Base-by-base conservation (phyloP, 2,888 invertebrate genomes). In the Epinotia bilunana region DNA sequence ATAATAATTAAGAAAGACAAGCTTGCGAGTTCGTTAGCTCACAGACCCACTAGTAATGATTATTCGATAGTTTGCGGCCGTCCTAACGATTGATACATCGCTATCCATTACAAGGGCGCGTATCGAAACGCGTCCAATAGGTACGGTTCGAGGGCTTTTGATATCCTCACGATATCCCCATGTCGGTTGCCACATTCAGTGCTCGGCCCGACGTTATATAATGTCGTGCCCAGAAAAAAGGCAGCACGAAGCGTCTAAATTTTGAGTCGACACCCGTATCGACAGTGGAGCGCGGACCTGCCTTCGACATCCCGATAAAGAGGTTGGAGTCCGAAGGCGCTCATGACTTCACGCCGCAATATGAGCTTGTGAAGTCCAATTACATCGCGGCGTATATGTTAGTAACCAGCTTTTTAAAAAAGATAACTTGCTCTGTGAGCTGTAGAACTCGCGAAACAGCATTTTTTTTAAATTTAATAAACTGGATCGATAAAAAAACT, bases 231-330 rank as follows among this genome's bases (percentile, higher is more conserved):
- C 23, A 28, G 23, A 28, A 28, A 28, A 2, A 28, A 28, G 23
- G 23, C 23, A 28, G 23, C 23, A 28, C 23, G 23, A 3, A 28
- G 3, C 23, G 23, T 28, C 23, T 28, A 28, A 1, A 28, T 28
- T 28, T 28, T 28, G 23, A 28, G 23, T 28, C 23, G 1, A 28
- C 23, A 28, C 23, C 23, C 23, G 23, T 28, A 28, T 23, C 2
- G 23, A 23, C 23, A 23, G 2, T 23, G 23, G 23, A 23, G 23
- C 23, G 23, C 23, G 23, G 23, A 23, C 23, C 23, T 23, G n/a
- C 90, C 0, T 91, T 92, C 78, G 87, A 91, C 23, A 61, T 88
- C 9, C 76, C 91, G 9, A 83, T 91, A 43, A 84, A 86, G 53
- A 83, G 83, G 69, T 77, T 92, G 53, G 83, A 86, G 33, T 77